These are phyloP conservation scores for Pseudoips prasinana DNA, from an alignment of 2,888 invertebrate species.

Conservation along the genomic window DNA sequence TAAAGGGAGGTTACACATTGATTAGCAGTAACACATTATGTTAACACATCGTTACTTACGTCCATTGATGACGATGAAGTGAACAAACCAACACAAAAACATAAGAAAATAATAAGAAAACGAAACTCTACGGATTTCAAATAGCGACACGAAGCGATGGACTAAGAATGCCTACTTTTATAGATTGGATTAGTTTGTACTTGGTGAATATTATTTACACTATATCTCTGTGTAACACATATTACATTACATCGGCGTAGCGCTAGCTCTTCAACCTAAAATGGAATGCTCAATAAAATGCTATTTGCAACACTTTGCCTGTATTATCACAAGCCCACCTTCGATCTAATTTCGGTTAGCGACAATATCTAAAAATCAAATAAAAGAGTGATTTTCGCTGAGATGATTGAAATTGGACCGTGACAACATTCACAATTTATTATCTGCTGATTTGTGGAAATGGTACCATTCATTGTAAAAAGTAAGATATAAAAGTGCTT, in stretches of 20 bases:
- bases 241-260: conserved; percentile 26
- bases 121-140: conserved; percentile 3
- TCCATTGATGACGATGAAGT: conserved; percentile 34
- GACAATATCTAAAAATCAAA: conserved; percentile 1
- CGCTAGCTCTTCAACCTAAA: conserved; percentile 45
- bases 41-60: no score
- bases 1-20: no score
- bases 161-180: no score
- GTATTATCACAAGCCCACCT: conserved; percentile 1
- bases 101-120: conserved; percentile 22
- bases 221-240: not conserved
- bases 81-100: conserved; percentile 32
- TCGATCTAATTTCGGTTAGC: conserved; percentile 10
- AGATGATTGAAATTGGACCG: conserved; percentile 35
- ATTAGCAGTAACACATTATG: no score
- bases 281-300: not conserved
- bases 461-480: no score
- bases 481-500: no score
- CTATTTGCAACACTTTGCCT: not conserved
- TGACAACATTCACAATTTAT: no score
- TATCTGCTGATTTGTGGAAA: no score
- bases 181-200: not conserved
- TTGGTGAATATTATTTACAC: not conserved
- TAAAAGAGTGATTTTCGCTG: conserved; percentile 5
- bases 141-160: not conserved